Base-by-base conservation (phyloP, 2,888 invertebrate species). In the Gisinianus flammeolus region DNA sequence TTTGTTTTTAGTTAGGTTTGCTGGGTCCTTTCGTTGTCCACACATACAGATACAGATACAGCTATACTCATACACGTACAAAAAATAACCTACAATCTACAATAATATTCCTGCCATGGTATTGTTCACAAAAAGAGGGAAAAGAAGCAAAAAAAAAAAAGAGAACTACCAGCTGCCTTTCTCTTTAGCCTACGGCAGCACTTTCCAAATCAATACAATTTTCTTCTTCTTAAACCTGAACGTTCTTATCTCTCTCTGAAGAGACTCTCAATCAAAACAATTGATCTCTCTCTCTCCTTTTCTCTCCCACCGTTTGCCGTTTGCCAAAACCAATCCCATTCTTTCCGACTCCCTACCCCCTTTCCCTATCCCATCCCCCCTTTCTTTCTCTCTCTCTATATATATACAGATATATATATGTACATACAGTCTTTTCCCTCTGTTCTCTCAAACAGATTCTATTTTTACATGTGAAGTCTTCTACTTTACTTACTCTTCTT, bases 181-280 rank as follows among this genome's bases (percentile, higher is more conserved):
- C 33, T 24, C 33, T 19, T 28, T 33, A 31, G 24, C 68, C 68
- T 44, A 31, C n/a, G 44, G 68, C 68, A 68, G 68, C 26, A 68
- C 68, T 68, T 68, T 35, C 33, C 19, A 68, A 68, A 68, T 68
- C 68, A 68, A 68, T 68, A 68, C 24, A 35, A 68, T 68, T 64
- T 68, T 33, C 35, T 68, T 19, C 44, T 19, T 44, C 44, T 44
- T 44, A 44, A 44, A 44, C 44, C 44, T 12, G 19, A 16, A 44
- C 44, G 19, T 62, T 62, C 62, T 28, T 62, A 62, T 28, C 56
- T 44, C n/a, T 62, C 24, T 62, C 68, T 44, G 12, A 33, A 68
- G 68, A 68, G 44, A 68, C 44, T 44, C 44, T 35, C 68, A 68
- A 68, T 68, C 44, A 68, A 68, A 68, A 68, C 68, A 68, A 35